Evolutionary conservation across 2,113 vertebrate species (phyloP), one percentile per base, ranked within the genome.

Genomic region (Balaeniceps rex): DNA sequence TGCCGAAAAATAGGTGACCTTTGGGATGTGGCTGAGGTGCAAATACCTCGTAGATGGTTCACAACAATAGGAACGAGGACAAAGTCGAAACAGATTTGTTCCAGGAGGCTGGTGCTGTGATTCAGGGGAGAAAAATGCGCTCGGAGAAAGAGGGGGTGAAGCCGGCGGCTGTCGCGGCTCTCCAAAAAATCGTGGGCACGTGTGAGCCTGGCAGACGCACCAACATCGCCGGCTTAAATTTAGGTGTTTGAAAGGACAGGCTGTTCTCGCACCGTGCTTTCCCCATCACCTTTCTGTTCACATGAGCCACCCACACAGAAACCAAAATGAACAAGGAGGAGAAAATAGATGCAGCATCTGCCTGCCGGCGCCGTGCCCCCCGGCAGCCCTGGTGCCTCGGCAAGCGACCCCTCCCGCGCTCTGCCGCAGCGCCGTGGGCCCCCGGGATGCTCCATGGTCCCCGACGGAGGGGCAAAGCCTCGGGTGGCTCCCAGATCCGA

Each of bases 261-360:
- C 64, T 96, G 93, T 87, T 97, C 92, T 97, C 33, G 69, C 90
- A 76, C 95, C 86, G 88, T 42, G 87, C 93, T 97, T 97, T 94
- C 96, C 97, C 97, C 97, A 95, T 97, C 98, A 98, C 98, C 98
- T 98, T 98, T 98, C 97, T 97, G 97, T 89, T 98, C 97, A 83
- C 94, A 89, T 97, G 97, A 98, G 94, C 98, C 97, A 93, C 98
- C 97, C 98, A 98, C 98, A 68, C 98, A 98, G 93, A 97, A 97
- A 95, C 97, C 97, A 98, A 94, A 97, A 91, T 19, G 95, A 97
- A 77, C 84, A 51, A 78, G 85, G 95, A 87, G 92, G 72, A 96
- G 93, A 90, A 95, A 97, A 96, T 44, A 96, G 88, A 94, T 19
- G 70, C 96, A 96, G 94, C 95, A 93, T 95, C 98, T 95, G 93